phyloP scores from a whole-genome alignment of 2,113 vertebrate genomes.

The Anas platyrhynchos region DNA sequence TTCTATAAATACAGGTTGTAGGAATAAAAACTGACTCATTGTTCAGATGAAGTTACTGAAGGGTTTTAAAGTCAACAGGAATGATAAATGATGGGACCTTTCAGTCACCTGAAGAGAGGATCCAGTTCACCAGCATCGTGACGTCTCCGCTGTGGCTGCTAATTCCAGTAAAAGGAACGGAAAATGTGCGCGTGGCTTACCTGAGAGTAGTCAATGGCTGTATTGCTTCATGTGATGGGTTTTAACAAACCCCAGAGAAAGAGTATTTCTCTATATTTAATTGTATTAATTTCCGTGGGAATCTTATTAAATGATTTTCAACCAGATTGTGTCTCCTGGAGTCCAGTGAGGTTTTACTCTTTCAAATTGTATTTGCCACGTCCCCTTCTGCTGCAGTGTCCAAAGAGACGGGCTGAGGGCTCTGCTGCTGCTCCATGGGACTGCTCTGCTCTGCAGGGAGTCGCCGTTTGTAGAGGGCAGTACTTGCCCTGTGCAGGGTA shows the following conservation, averaged over 20 bases:
- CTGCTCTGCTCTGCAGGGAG: too few species aligned
- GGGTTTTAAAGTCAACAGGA: background rate
- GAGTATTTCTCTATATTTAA: background rate
- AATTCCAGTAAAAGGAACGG: background rate
- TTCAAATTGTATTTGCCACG: background rate
- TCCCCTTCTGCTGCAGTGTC: background rate
- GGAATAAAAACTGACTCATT: background rate
- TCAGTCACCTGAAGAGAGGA: background rate
- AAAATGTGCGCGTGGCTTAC: too few species aligned
- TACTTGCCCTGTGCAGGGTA: accelerated
- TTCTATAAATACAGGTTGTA: constrained; percentile 19
- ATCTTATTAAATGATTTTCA: background rate
- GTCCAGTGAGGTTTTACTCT: background rate
- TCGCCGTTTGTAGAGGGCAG: background rate
- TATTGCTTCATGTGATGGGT: background rate
- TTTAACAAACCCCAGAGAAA: background rate
- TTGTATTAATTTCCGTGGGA: background rate
- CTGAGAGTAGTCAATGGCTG: accelerated
- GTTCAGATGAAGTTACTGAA: background rate
- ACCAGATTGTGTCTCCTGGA: background rate
- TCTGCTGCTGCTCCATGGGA: background rate
- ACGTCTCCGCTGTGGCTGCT: background rate
- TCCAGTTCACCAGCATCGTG: background rate
- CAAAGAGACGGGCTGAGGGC: background rate
- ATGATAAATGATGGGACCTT: background rate